These are phyloP conservation scores for Aphis gossypii DNA, from an alignment of 1,140 invertebrate genomes.

Conservation along the genomic window DNA sequence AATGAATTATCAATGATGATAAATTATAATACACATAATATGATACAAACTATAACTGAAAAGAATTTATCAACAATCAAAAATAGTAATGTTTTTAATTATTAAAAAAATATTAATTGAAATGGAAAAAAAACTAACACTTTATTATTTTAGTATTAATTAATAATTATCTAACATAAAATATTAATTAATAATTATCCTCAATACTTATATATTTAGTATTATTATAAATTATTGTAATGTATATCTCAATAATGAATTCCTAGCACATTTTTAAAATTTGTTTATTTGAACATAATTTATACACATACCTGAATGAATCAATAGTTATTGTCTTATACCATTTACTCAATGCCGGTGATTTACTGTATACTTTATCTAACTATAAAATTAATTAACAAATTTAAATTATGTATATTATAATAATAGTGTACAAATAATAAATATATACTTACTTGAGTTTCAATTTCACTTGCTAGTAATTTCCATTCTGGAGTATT, in stretches of 20 bases:
- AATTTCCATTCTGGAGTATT: conserved; percentile 86
- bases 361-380: conserved; percentile 80
- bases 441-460: conserved; percentile 69
- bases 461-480: conserved; percentile 79
- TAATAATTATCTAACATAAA: too few species aligned
- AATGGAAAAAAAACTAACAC: too few species aligned
- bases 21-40: not conserved
- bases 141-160: too few species aligned
- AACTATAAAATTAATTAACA: conserved; percentile 70
- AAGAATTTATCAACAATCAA: too few species aligned
- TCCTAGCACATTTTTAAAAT: not conserved
- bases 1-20: not conserved
- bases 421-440: conserved; percentile 13
- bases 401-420: conserved; percentile 4
- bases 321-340: conserved; percentile 86
- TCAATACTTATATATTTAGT: too few species aligned
- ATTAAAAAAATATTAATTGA: too few species aligned
- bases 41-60: not conserved
- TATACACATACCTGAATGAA: conserved; percentile 73
- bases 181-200: too few species aligned
- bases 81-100: too few species aligned
- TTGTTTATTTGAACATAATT: not conserved
- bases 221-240: not conserved
- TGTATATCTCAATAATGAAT: not conserved
- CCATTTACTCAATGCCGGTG: conserved; percentile 77